Conservation (phyloP, 2,797 vertebrate genomes). For the Dromococcyx pavoninus region DNA sequence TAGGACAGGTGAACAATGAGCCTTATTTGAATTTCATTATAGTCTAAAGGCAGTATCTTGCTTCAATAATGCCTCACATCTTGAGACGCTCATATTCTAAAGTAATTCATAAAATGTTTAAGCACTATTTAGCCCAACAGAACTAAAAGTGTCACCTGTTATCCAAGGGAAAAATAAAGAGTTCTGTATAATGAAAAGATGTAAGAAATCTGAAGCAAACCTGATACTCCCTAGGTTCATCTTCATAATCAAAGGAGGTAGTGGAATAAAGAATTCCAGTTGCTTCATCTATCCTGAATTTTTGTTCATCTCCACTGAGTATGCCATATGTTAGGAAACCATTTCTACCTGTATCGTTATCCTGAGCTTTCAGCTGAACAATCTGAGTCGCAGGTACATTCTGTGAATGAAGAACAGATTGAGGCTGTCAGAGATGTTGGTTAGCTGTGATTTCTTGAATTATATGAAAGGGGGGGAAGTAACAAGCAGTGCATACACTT, state of each 20-base stretch:
- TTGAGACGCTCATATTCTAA: neutral
- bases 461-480: neutral
- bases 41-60: neutral
- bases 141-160: neutral
- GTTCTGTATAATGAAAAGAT: neutral
- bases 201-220: slow-evolving; percentile 21
- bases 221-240: slow-evolving; percentile 65
- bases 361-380: slow-evolving; percentile 52
- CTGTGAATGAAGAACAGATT: neutral
- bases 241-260: slow-evolving; percentile 65
- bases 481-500: neutral
- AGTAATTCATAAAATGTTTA: neutral
- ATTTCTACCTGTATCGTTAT: slow-evolving; percentile 58
- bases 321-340: slow-evolving; percentile 50
- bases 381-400: neutral
- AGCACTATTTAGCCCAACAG: neutral
- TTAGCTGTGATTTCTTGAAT: neutral
- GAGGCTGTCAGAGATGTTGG: neutral
- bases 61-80: neutral
- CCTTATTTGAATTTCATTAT: neutral
- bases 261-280: slow-evolving; percentile 62
- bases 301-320: neutral
- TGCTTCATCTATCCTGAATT: slow-evolving; percentile 60
- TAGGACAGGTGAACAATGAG: neutral
- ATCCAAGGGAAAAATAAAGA: neutral